A percentile compares a stretch with the other conserved stretches of the same genome.
phyloP scores from a whole-genome alignment of 1,140 invertebrate species.

The Wiebesia pumilae region DNA sequence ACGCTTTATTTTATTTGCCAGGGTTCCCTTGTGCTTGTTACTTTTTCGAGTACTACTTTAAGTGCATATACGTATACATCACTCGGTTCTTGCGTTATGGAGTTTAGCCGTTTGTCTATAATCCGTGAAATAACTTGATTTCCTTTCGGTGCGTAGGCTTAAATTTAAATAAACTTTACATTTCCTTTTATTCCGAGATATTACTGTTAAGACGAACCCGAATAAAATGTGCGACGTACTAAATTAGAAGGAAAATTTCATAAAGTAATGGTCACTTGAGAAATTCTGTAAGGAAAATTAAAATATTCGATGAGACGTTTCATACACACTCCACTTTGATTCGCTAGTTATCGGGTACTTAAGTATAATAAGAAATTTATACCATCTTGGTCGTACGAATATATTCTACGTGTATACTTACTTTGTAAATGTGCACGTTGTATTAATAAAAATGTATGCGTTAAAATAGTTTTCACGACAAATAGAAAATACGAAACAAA shows the following conservation, averaged over 20 bases:
- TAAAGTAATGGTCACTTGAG: neutral
- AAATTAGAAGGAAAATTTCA: neutral
- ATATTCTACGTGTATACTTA: too few species aligned
- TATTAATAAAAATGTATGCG: too few species aligned
- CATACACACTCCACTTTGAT: too few species aligned
- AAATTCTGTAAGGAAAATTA: neutral
- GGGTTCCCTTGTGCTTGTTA: neutral
- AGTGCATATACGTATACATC: neutral
- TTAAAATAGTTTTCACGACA: too few species aligned
- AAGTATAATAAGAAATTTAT: neutral
- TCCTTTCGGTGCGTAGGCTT: neutral
- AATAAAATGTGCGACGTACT: neutral
- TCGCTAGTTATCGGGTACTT: too few species aligned
- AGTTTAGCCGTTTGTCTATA: neutral
- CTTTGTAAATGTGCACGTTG: too few species aligned
- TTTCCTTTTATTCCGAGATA: neutral
- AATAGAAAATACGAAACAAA: too few species aligned
- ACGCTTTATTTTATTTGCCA: slow-evolving; percentile 13
- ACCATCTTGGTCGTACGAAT: too few species aligned
- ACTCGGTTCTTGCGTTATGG: neutral
- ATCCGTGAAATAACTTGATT: neutral
- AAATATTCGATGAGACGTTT: neutral
- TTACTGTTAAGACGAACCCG: neutral
- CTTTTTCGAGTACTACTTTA: neutral
- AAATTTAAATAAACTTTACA: neutral